phyloP scores from a whole-genome alignment of 2,888 invertebrate species.

The Tetramorium bicarinatum region DNA sequence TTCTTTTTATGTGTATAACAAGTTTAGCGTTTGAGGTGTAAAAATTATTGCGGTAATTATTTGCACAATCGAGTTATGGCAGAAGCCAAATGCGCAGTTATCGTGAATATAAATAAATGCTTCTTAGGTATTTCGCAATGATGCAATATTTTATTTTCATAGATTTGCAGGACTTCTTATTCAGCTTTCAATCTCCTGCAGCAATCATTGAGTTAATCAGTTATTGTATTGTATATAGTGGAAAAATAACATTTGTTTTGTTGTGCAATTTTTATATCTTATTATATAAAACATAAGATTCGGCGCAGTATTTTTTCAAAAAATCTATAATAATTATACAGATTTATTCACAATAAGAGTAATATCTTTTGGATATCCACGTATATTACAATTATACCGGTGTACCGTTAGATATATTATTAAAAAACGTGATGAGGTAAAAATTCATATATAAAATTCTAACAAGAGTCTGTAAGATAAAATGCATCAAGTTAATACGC shows the following conservation, averaged over 20 bases:
- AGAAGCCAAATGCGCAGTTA: not conserved
- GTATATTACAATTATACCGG: not conserved
- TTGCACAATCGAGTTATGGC: not conserved
- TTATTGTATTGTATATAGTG: not conserved
- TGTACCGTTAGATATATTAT: not conserved
- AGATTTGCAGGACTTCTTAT: slow-evolving; percentile 74
- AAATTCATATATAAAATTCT: not conserved
- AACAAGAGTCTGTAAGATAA: not conserved
- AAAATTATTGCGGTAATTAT: not conserved
- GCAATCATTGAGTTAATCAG: slow-evolving; percentile 45
- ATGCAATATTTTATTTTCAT: slow-evolving; percentile 27
- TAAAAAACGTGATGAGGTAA: not conserved
- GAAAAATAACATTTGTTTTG: slow-evolving; percentile 15
- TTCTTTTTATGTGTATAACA: too few relatives aligned
- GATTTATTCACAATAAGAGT: not conserved
- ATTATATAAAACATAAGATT: not conserved
- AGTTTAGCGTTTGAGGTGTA: too few relatives aligned
- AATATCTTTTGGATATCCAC: not conserved
- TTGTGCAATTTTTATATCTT: not conserved
- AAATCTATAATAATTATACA: not conserved
- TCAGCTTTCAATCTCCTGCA: slow-evolving; percentile 75
- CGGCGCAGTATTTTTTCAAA: not conserved
- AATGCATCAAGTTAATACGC: not conserved
- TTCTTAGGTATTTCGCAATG: not conserved
- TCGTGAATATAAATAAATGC: not conserved